A percentile compares a stretch with the other conserved stretches of the same genome.
These are phyloP conservation scores for Rosalia funebris DNA, from an alignment of 2,888 invertebrate species.

Conservation along the genomic window DNA sequence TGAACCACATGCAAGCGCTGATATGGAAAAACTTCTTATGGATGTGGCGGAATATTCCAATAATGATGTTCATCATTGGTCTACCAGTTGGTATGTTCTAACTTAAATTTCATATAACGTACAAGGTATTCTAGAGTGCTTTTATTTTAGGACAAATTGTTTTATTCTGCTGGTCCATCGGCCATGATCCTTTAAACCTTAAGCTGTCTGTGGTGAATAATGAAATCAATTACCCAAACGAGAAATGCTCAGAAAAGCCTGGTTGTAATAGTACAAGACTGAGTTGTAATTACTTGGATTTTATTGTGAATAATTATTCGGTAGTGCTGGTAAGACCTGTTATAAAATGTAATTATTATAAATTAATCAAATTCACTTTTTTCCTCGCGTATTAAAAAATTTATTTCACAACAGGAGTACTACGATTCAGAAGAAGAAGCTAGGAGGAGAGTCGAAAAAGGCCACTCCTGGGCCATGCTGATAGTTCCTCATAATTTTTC, in stretches of 20 bases:
- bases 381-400: background rate
- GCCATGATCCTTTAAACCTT: conserved; percentile 84
- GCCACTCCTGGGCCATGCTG: conserved; percentile 81
- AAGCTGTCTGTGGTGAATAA: conserved; percentile 84
- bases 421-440: conserved; percentile 69
- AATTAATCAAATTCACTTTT: too few species aligned
- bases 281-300: conserved; percentile 82
- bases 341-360: conserved; percentile 1
- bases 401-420: conserved; percentile 42
- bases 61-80: conserved; percentile 86
- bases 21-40: conserved; percentile 90
- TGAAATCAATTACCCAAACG: conserved; percentile 68
- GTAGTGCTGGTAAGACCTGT: conserved; percentile 72
- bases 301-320: conserved; percentile 71
- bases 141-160: conserved; percentile 72
- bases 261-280: conserved; percentile 64
- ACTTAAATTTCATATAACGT: too few species aligned
- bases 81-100: conserved; percentile 81
- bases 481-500: conserved; percentile 83
- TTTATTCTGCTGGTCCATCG: conserved; percentile 88
- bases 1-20: conserved; percentile 80
- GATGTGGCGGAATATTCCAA: conserved; percentile 84
- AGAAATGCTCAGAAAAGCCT: conserved; percentile 48
- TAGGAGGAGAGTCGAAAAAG: conserved; percentile 70
- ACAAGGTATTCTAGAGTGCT: background rate